Evolutionary conservation across 2,888 invertebrate species (phyloP).

Genomic region (Sinohyriopsis cumingii): DNA sequence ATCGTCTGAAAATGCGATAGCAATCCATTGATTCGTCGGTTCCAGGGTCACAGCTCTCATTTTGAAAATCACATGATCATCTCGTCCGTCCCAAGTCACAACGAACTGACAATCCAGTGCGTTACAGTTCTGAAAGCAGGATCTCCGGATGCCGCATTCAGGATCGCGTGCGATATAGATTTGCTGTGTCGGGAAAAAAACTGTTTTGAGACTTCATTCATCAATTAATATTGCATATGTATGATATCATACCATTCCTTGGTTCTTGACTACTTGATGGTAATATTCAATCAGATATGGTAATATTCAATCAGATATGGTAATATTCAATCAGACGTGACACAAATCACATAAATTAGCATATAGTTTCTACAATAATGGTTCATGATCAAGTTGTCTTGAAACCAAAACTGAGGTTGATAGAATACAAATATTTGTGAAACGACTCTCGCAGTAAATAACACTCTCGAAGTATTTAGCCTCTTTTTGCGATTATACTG

Average conservation of each 20-base stretch:
- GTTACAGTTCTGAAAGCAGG: slow-evolving; percentile 44
- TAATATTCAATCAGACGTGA: too few species aligned
- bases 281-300: too few species aligned
- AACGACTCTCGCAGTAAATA: too few species aligned
- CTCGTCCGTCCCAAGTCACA: slow-evolving; percentile 36
- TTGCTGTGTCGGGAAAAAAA: slow-evolving; percentile 10
- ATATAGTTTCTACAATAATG: too few species aligned
- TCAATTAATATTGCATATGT: background rate
- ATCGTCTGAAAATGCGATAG: slow-evolving; percentile 66
- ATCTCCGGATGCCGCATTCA: slow-evolving; percentile 36
- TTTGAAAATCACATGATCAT: slow-evolving; percentile 41
- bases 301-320: too few species aligned
- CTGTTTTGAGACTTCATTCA: background rate
- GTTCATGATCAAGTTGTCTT: too few species aligned
- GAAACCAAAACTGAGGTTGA: too few species aligned
- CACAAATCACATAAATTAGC: too few species aligned
- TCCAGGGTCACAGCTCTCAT: slow-evolving; percentile 35
- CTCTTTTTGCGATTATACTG: too few species aligned
- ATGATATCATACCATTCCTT: background rate
- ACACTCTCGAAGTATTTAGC: too few species aligned
- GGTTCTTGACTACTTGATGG: too few species aligned
- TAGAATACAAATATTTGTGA: too few species aligned
- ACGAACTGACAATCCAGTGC: slow-evolving; percentile 40
- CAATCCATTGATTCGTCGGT: slow-evolving; percentile 51
- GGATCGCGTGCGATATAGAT: slow-evolving; percentile 15